Base-by-base conservation (phyloP, 2,797 vertebrate species). In the Strix occidentalis region DNA sequence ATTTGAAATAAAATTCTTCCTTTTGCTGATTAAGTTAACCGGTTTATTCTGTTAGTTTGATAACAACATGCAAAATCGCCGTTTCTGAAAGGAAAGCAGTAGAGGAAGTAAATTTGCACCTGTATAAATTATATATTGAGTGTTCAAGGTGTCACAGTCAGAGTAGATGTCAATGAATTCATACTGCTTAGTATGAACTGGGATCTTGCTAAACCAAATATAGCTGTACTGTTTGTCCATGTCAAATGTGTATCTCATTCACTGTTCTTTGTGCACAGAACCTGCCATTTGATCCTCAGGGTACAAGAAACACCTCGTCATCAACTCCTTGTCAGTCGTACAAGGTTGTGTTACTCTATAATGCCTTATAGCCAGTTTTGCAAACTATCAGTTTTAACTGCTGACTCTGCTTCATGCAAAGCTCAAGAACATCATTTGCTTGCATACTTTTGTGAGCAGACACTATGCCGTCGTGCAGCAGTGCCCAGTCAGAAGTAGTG, bases 251-350 rank as follows among this genome's bases (percentile, higher is more conserved):
- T 51, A 92, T 95, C 74, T 85, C 43, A 58, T 77, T 94, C 75
- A 16, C 87, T 89, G 65, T 65, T 77, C 90, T 89, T 92, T 58
- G 65, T 93, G 46, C 65, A 84, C 57, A 43, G 69, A 60, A 69
- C 82, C 68, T 95, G 87, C 74, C 84, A 83, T 78, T 79, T 97
- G 92, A 94, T 95, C 65, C 85, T 84, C 54, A 65, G 48, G 31
- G 33, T 84, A 83, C 64, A 15, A 14, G 78, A 72, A 76, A 29
- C 29, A 88, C 93, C 74, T 94, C 51, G 31, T 94, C 83, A 65
- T 83, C 29, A 48, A 48, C 58, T 86, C 89, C 90, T 95, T 93
- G 93, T 96, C 94, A 93, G 61, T 78, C 25, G 16, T 64, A 68
- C 17, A 29, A 71, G 89, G 53, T 5, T 50, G 5, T 5, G 13